phyloP scores from a whole-genome alignment of 2,888 invertebrate species.

The Apamea crenata region DNA sequence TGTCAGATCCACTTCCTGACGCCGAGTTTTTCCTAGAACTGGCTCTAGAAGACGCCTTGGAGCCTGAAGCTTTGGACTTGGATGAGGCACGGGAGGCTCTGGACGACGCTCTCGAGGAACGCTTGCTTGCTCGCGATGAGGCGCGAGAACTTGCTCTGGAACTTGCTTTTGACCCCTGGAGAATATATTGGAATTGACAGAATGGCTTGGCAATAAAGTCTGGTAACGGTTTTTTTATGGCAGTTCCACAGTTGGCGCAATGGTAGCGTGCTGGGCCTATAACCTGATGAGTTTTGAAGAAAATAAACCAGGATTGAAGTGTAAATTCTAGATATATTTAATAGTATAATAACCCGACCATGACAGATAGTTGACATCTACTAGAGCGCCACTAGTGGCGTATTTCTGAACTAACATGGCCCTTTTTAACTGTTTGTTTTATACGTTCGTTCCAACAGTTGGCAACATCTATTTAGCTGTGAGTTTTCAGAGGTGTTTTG shows the following conservation, averaged over 20 bases:
- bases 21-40: constrained; percentile 79
- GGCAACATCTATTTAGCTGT: neutral
- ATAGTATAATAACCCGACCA: too few relatives aligned
- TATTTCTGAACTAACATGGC: too few relatives aligned
- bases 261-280: too few relatives aligned
- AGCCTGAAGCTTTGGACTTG: constrained; percentile 78
- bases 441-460: too few relatives aligned
- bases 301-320: too few relatives aligned
- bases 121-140: constrained; percentile 71
- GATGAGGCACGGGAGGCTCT: constrained; percentile 72
- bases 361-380: too few relatives aligned
- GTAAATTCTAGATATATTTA: too few relatives aligned
- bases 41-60: constrained; percentile 80
- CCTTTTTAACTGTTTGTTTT: too few relatives aligned
- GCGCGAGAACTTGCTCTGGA: constrained; percentile 83
- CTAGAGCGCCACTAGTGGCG: too few relatives aligned
- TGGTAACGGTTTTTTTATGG: neutral
- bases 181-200: neutral
- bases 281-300: too few relatives aligned
- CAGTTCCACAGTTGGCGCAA: too few relatives aligned
- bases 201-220: neutral
- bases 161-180: constrained; percentile 81
- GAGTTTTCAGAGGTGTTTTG: neutral
- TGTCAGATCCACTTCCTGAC: constrained; percentile 81
- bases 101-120: constrained; percentile 73